phyloP scores from a whole-genome alignment of 92 coral and sea anemone genomes.

The Actinernus sp. region DNA sequence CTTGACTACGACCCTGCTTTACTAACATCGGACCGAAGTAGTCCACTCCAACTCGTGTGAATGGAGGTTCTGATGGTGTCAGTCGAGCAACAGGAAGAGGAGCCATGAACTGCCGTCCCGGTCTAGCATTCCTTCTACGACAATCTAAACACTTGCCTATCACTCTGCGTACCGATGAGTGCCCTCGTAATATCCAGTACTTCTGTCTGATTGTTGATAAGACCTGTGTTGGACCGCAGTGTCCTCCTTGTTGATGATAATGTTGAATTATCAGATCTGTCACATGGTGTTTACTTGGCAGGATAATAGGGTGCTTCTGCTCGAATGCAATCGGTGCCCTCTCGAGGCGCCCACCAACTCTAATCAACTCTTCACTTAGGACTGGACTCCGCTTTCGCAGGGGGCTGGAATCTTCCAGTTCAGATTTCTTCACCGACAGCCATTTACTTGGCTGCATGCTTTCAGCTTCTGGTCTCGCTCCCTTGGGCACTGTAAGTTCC shows the following conservation, averaged over 20 bases:
- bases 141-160: background rate
- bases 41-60: background rate
- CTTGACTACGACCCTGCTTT: background rate
- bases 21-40: constrained; percentile 1
- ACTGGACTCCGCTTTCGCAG: background rate
- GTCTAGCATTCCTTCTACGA: background rate
- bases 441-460: background rate
- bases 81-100: background rate
- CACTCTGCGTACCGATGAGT: background rate
- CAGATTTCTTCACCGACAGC: background rate
- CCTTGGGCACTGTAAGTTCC: background rate
- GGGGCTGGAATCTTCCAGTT: background rate
- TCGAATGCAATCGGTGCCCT: constrained; percentile 11
- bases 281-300: background rate
- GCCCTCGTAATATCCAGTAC: background rate
- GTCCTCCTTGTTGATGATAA: constrained; percentile 45
- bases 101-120: background rate
- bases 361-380: background rate
- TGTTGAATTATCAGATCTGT: constrained; percentile 16
- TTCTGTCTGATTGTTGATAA: background rate
- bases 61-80: background rate
- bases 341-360: constrained; percentile 12
- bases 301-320: background rate
- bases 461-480: background rate
- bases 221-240: constrained; percentile 16